These are phyloP conservation scores for Drosophila ustulata DNA, from an alignment of 2,888 invertebrate genomes.

Conservation along the genomic window DNA sequence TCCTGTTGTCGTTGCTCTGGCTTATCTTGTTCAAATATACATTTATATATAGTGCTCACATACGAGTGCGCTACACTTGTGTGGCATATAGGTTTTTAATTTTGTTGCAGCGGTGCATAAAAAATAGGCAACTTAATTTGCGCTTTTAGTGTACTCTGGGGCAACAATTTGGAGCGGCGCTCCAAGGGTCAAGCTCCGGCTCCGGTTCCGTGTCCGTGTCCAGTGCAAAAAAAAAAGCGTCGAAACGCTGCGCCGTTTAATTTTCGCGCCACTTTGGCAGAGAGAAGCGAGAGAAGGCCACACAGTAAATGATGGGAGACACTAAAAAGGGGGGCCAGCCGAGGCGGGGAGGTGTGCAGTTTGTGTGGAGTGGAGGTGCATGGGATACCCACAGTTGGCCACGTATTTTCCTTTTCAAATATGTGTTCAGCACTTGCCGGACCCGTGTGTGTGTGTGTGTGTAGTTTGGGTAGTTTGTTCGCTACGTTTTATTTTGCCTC, in stretches of 20 bases:
- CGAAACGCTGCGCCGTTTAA: constrained; percentile 74
- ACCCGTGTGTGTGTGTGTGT: constrained; percentile 25
- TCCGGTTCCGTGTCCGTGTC: background rate
- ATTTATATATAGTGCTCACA: background rate
- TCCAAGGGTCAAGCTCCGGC: constrained; percentile 17
- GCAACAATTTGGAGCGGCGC: constrained; percentile 44
- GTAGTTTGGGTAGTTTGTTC: constrained; percentile 30
- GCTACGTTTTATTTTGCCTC: constrained; percentile 17
- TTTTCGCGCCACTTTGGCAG: constrained; percentile 64
- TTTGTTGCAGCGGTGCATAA: constrained; percentile 56
- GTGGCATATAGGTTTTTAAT: constrained; percentile 59
- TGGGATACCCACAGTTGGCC: constrained; percentile 61
- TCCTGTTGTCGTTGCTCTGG: background rate
- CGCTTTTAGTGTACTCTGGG: constrained; percentile 72
- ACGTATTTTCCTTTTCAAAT: constrained; percentile 79
- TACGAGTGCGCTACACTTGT: constrained; percentile 12
- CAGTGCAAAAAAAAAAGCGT: constrained; percentile 16
- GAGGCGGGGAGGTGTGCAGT: constrained; percentile 1
- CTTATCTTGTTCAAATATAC: background rate
- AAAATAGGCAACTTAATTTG: constrained; percentile 74
- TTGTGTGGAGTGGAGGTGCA: constrained; percentile 12
- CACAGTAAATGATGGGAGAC: constrained; percentile 16
- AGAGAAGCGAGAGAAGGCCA: constrained; percentile 38
- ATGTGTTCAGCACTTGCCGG: constrained; percentile 72
- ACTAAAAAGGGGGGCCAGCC: background rate